Percentiles rank a stretch among this genome's conserved stretches.
Evolutionary conservation across 2,113 vertebrate species (phyloP).

Genomic region (Drymodes brunneopygia): DNA sequence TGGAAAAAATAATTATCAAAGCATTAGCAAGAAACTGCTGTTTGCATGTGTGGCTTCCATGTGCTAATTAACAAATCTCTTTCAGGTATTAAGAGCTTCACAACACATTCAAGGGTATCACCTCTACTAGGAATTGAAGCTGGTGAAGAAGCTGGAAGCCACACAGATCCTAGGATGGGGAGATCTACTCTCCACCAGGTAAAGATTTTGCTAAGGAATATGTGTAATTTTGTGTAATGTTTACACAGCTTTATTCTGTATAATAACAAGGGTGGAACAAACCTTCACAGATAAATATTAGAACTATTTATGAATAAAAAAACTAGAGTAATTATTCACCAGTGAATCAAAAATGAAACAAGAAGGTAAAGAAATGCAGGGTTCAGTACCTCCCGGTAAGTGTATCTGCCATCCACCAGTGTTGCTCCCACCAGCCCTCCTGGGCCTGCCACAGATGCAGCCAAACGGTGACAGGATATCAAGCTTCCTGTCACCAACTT

Average conservation of each 20-base stretch:
- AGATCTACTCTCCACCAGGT: neutral
- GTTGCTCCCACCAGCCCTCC: slow-evolving; percentile 84
- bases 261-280: neutral
- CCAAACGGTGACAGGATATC: slow-evolving; percentile 92
- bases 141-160: neutral
- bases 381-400: slow-evolving; percentile 88
- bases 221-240: neutral
- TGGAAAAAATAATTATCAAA: neutral
- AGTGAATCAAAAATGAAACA: neutral
- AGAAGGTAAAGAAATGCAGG: neutral
- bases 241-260: neutral
- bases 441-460: slow-evolving; percentile 81
- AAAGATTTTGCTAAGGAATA: neutral
- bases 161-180: neutral
- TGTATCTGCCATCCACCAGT: slow-evolving; percentile 91
- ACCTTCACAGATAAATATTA: neutral
- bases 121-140: neutral
- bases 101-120: neutral
- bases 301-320: neutral
- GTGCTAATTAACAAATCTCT: neutral
- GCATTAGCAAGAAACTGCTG: neutral
- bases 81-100: neutral
- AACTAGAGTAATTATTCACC: neutral
- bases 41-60: neutral
- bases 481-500: slow-evolving; percentile 95